Conservation (phyloP, 1,140 invertebrate species). For the Cardiocondyla obscurior region DNA sequence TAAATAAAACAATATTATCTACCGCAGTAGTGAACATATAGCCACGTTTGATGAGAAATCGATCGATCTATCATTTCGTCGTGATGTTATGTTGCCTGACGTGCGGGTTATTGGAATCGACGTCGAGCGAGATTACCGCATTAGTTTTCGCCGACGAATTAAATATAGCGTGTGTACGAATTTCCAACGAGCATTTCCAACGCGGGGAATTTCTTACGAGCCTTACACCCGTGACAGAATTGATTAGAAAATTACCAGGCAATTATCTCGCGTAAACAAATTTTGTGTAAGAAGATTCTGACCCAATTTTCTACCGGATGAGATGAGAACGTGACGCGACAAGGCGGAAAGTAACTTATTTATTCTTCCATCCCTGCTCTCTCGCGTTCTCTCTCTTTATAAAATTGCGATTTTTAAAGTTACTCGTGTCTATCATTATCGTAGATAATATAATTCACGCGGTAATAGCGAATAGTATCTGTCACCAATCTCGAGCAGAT, state of each 20-base stretch:
- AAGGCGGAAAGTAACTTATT: constrained; percentile 22
- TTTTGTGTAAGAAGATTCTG: constrained; percentile 50
- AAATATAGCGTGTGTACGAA: constrained; percentile 26
- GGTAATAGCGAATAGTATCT: background rate
- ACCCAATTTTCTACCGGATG: constrained; percentile 41
- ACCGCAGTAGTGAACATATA: background rate
- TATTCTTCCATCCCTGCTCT: background rate
- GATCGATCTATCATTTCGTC: constrained; percentile 27
- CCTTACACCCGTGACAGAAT: background rate
- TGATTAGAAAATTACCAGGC: constrained; percentile 37
- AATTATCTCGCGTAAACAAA: constrained; percentile 59
- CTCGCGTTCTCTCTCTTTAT: background rate
- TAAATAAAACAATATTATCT: constrained; percentile 31
- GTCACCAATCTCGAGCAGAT: constrained; percentile 55
- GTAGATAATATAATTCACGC: background rate
- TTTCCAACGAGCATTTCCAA: constrained; percentile 36
- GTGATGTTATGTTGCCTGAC: constrained; percentile 14
- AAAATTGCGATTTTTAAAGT: background rate
- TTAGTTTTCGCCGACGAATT: constrained; percentile 13
- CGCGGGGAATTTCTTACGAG: constrained; percentile 40
- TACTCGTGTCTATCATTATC: background rate
- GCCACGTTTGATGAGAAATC: constrained; percentile 19
- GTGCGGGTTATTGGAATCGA: constrained; percentile 28
- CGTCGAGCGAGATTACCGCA: constrained; percentile 17
- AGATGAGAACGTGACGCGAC: background rate